Percentiles rank a stretch among this genome's conserved stretches.
Conservation (phyloP, 2,113 vertebrate genomes). For the Phrynosoma platyrhinos region DNA sequence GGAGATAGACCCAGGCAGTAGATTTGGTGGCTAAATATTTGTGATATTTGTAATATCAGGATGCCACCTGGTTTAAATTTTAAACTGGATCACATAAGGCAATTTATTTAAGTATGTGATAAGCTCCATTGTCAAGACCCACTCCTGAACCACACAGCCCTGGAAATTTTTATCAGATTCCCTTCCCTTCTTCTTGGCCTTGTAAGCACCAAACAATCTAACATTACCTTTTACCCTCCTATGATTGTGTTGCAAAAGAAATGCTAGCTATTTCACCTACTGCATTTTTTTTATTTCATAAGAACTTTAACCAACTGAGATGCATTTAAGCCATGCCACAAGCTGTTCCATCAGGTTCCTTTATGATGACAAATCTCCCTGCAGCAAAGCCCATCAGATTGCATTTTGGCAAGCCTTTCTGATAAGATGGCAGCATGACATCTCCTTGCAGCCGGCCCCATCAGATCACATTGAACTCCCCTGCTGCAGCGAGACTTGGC, state of each 20-base stretch:
- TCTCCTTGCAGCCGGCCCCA: not conserved
- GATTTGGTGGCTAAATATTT: too few species aligned
- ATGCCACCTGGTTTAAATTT: too few species aligned
- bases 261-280: not conserved
- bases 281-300: not conserved
- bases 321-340: not conserved
- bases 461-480: constrained; percentile 7
- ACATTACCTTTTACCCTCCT: not conserved
- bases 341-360: not conserved
- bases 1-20: too few species aligned
- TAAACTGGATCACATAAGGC: too few species aligned
- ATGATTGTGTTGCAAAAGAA: not conserved
- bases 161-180: too few species aligned
- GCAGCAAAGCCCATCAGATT: constrained; percentile 3
- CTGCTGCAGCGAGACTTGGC: constrained; percentile 17
- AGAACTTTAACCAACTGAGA: not conserved
- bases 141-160: too few species aligned
- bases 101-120: too few species aligned
- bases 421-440: constrained; percentile 13
- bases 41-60: too few species aligned
- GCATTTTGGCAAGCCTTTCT: not conserved
- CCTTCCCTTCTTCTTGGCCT: not conserved
- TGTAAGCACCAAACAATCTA: not conserved
- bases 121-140: too few species aligned
- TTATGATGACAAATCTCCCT: not conserved